Evolutionary conservation across 2,797 vertebrate genomes (phyloP).

Genomic region (Mormyrus hasselquistii): DNA sequence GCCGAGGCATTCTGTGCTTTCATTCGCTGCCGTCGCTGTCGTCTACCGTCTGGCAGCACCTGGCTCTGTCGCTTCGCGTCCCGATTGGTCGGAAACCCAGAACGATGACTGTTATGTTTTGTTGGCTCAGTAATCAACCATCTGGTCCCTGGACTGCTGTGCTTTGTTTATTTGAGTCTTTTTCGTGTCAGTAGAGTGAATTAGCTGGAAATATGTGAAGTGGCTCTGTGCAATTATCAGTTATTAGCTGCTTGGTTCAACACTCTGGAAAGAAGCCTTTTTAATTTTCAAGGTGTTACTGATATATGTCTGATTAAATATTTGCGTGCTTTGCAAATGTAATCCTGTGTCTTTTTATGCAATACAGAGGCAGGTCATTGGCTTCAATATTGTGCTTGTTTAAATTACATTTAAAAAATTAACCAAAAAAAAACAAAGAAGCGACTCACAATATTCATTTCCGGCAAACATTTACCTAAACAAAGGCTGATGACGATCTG

Average conservation of each 20-base stretch:
- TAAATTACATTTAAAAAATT: not conserved
- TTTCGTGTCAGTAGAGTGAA: not conserved
- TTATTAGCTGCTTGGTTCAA: not conserved
- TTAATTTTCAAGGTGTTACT: not conserved
- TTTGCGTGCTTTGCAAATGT: not conserved
- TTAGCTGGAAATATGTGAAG: not conserved
- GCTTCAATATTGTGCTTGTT: not conserved
- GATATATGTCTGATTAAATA: not conserved
- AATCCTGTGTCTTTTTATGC: not conserved
- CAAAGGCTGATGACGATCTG: not conserved
- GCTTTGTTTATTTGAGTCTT: not conserved
- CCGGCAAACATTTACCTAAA: not conserved
- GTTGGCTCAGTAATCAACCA: slow-evolving; percentile 4
- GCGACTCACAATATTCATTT: not conserved
- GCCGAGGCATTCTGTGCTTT: not conserved
- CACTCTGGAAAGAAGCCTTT: not conserved
- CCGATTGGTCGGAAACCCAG: not conserved
- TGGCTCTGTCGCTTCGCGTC: not conserved
- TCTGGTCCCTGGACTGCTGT: slow-evolving; percentile 11
- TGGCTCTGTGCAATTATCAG: not conserved
- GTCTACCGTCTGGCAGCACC: not conserved
- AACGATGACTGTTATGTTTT: slow-evolving; percentile 2
- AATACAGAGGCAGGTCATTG: not conserved
- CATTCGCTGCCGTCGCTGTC: not conserved
- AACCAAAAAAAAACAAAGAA: not conserved